Conservation (phyloP, 2,797 vertebrate species). For the Spinibarbus caldwelli region DNA sequence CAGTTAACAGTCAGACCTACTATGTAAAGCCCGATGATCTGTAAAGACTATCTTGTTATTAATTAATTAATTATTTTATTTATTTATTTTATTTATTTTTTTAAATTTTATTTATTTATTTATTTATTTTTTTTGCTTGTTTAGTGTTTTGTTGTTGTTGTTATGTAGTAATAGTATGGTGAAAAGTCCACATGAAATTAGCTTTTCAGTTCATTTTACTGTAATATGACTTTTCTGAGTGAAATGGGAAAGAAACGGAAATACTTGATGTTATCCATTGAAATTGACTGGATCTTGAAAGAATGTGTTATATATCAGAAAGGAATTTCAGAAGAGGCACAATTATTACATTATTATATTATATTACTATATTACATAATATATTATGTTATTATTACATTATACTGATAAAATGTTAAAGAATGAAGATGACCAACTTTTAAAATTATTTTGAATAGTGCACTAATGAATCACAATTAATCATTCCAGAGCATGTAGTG, state of each 20-base stretch:
- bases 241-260: neutral
- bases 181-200: neutral
- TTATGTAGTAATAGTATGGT: conserved; percentile 18
- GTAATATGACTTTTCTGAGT: neutral
- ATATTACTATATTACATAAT: neutral
- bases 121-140: neutral
- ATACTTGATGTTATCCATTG: neutral
- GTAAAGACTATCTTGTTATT: neutral
- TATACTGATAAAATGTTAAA: neutral
- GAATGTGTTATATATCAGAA: neutral
- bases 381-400: neutral
- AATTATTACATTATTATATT: neutral
- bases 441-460: neutral
- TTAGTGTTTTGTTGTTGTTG: neutral
- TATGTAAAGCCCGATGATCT: conserved; percentile 10
- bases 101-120: too few relatives aligned
- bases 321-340: neutral
- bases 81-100: too few relatives aligned
- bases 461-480: neutral
- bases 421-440: neutral
- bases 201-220: neutral
- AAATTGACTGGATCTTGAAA: neutral
- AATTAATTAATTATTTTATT: too few relatives aligned
- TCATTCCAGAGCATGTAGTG: too few relatives aligned
- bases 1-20: conserved; percentile 60